Evolutionary conservation across 1,140 invertebrate species (phyloP), one percentile per base, ranked within the genome.

Genomic region (Drosophila sproati): DNA sequence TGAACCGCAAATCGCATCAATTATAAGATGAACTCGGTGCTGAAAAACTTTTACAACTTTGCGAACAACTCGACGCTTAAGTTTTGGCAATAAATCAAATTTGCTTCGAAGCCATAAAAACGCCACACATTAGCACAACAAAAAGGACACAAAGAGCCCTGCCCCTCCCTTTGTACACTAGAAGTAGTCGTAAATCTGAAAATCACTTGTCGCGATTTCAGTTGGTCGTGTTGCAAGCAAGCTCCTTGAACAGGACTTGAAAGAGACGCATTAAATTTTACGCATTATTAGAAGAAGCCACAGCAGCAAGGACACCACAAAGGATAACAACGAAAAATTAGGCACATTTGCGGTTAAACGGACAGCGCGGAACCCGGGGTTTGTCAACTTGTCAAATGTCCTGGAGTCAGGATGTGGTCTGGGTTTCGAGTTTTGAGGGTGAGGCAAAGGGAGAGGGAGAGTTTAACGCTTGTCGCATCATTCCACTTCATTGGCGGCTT

Each of bases 401-500:
- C 48, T 51, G 20, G 12, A 37, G 34, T 54, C 41, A 31, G 28
- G 55, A 28, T 45, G 12, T n/a, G 35, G 68, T 47, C 41, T 68
- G 48, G 55, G 41, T 20, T 29, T 31, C 35, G 32, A 20, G 20
- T 20, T 20, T 20, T 20, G 20, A 20, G 29, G 5, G 37, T 7
- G 12, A 28, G 55, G 52, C 28, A 51, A 32, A 8, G 34, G 7
- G 39, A 45, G 35, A 66, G 59, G 31, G 62, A 60, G 48, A 74
- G 73, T 76, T 81, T 71, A 66, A 51, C 59, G 64, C 51, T 76
- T 57, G 37, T 60, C 75, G 78, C 85, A 86, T 89, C 78, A 88
- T 92, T 92, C 91, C 91, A 91, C 91, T 92, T 92, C 91, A 92
- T 92, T 92, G 91, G 85, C 82, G 81, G 81, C 91, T 89, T 92